phyloP scores from a whole-genome alignment of 2,797 vertebrate species.

The Chromobotia macracanthus region DNA sequence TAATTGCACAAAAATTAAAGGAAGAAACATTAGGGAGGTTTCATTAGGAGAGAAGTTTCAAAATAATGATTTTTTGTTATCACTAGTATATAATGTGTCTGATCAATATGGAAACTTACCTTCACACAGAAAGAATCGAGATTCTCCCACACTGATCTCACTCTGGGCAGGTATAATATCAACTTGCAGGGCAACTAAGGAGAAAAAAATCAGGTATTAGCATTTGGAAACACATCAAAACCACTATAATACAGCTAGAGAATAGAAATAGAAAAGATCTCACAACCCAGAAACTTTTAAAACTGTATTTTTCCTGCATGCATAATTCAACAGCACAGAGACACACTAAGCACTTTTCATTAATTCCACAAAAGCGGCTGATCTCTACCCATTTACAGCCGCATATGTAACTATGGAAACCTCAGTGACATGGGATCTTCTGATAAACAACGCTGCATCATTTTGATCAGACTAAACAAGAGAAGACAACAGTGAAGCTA shows the following conservation, averaged over 20 bases:
- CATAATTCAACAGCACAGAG: conserved; percentile 38
- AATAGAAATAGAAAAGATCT: not conserved
- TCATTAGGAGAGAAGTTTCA: not conserved
- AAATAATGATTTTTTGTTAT: not conserved
- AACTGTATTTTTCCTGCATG: conserved; percentile 29
- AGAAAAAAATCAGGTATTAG: conserved; percentile 16
- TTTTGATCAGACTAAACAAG: conserved; percentile 31
- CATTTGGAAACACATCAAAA: conserved; percentile 20
- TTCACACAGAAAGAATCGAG: conserved; percentile 97
- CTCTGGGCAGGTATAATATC: conserved; percentile 92
- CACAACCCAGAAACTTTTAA: conserved; percentile 25
- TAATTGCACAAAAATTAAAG: too few species aligned
- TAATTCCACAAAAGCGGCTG: conserved; percentile 44
- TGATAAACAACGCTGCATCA: conserved; percentile 31
- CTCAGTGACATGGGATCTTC: conserved; percentile 27
- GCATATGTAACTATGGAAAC: conserved; percentile 54
- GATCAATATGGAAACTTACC: conserved; percentile 75
- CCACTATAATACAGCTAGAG: not conserved
- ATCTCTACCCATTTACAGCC: conserved; percentile 44
- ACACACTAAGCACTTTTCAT: conserved; percentile 47
- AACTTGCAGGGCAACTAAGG: conserved; percentile 90
- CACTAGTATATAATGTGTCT: not conserved
- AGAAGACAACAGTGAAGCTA: conserved; percentile 25
- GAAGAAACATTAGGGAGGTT: not conserved
- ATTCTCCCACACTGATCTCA: conserved; percentile 96